These are phyloP conservation scores for Discoglossus pictus DNA, from an alignment of 2,797 vertebrate genomes.

Conservation along the genomic window DNA sequence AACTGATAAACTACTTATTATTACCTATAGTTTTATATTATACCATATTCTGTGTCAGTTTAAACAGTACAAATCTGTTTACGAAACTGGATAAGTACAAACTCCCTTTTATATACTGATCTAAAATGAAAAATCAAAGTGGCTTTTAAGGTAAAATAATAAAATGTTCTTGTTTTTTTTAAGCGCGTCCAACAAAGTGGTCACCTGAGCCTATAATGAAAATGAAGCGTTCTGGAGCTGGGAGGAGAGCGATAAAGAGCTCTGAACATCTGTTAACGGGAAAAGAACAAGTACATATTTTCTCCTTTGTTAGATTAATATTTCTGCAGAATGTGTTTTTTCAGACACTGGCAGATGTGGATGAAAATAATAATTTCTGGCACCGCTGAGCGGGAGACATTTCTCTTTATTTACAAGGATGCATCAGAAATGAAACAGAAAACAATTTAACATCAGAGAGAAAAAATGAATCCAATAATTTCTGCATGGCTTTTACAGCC, in stretches of 20 bases:
- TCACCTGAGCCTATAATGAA: slow-evolving; percentile 7
- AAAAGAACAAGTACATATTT: slow-evolving; percentile 24
- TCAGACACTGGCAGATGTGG: slow-evolving; percentile 15
- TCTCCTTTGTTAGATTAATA: slow-evolving; percentile 10
- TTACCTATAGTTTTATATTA: too few relatives aligned
- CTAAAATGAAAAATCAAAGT: too few relatives aligned
- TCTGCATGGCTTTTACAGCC: too few relatives aligned
- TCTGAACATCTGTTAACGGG: slow-evolving; percentile 35
- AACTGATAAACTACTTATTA: too few relatives aligned
- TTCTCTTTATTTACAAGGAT: slow-evolving; percentile 4
- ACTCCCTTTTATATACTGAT: too few relatives aligned
- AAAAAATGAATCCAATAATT: too few relatives aligned
- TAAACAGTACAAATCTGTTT: too few relatives aligned
- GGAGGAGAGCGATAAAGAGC: slow-evolving; percentile 1
- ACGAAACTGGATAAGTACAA: neutral
- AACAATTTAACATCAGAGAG: too few relatives aligned
- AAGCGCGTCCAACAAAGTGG: slow-evolving; percentile 6
- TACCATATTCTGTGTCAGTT: too few relatives aligned
- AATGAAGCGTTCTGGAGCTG: slow-evolving; percentile 1
- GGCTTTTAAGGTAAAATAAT: slow-evolving; percentile 8
- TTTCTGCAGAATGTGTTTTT: slow-evolving; percentile 6
- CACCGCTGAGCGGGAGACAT: neutral
- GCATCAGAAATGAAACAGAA: slow-evolving; percentile 3
- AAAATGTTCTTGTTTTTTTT: too few relatives aligned
- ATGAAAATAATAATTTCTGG: slow-evolving; percentile 21